These are phyloP conservation scores for Orthonyx spaldingii DNA, from an alignment of 2,113 vertebrate species.

Conservation along the genomic window DNA sequence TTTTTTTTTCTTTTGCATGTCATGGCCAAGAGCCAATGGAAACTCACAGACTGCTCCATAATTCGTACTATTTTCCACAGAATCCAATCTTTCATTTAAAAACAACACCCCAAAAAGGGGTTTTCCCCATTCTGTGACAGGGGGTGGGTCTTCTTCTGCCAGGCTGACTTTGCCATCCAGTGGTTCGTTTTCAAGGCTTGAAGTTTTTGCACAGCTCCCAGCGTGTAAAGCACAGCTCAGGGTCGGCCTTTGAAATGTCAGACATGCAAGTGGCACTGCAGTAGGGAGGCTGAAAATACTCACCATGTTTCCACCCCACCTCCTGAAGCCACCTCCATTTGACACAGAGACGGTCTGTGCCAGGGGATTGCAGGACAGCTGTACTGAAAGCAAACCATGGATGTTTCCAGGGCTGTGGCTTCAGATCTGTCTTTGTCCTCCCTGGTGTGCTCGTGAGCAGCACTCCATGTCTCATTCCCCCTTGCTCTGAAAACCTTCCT, in stretches of 20 bases:
- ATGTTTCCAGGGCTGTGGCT: neutral
- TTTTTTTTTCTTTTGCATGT: neutral
- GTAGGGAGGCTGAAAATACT: neutral
- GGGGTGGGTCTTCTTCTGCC: neutral
- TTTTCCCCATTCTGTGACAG: neutral
- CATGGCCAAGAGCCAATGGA: slow-evolving; percentile 31
- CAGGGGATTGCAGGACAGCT: neutral
- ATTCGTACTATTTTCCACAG: neutral
- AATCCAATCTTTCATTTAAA: neutral
- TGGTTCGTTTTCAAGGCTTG: neutral
- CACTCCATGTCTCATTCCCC: neutral
- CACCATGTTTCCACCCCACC: neutral
- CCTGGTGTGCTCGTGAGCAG: neutral
- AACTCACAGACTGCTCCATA: neutral
- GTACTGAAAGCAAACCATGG: neutral
- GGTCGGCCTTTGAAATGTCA: neutral
- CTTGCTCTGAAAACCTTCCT: neutral
- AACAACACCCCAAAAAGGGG: neutral
- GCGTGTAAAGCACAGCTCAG: neutral
- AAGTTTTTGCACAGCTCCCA: neutral
- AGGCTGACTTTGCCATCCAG: neutral
- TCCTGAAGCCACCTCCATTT: neutral
- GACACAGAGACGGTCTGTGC: rapidly evolving
- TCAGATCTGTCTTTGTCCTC: neutral
- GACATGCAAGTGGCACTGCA: neutral